These are phyloP conservation scores for Xiphorhynchus elegans DNA, from an alignment of 2,113 vertebrate genomes.

Conservation along the genomic window DNA sequence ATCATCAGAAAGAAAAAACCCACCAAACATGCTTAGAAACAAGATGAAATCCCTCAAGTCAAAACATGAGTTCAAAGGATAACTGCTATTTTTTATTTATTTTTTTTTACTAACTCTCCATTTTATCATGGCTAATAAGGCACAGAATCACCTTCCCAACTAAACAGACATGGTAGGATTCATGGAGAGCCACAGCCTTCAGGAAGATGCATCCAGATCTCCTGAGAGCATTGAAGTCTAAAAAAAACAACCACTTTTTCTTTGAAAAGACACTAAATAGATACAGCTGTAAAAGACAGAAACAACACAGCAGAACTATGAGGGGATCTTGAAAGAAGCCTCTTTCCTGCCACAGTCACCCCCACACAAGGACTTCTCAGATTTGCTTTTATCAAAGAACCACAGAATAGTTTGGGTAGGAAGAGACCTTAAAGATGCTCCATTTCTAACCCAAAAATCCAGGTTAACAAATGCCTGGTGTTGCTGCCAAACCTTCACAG, in stretches of 20 bases:
- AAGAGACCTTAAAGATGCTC: neutral
- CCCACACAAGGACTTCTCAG: neutral
- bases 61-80: neutral
- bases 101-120: neutral
- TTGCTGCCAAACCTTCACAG: accelerated
- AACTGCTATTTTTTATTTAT: neutral
- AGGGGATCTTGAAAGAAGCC: neutral
- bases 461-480: neutral
- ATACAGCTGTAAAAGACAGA: neutral
- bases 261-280: neutral
- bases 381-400: neutral
- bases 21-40: neutral
- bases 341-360: neutral
- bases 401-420: neutral
- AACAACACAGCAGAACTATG: neutral
- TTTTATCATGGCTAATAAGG: neutral
- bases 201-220: neutral
- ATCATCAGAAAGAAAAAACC: neutral
- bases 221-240: neutral
- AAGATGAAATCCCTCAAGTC: neutral
- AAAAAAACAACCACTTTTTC: neutral
- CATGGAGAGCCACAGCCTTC: neutral
- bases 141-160: neutral
- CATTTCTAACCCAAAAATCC: neutral
- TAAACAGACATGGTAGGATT: accelerated